Evolutionary conservation across 2,888 invertebrate species (phyloP), one percentile per base, ranked within the genome.

Genomic region (Caenorhabditis wallacei): DNA sequence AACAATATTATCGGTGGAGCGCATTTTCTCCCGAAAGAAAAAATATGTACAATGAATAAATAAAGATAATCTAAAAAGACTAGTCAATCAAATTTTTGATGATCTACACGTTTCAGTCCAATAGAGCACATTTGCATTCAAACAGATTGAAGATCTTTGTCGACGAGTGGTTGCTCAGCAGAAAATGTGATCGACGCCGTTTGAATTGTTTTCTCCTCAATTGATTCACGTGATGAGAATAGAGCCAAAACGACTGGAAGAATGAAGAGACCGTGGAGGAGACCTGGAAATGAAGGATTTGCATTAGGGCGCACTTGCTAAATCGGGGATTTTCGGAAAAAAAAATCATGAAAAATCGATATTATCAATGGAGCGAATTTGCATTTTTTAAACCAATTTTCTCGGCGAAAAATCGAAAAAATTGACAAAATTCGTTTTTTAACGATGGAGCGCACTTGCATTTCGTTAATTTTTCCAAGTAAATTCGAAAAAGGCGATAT

Each of bases 181-280:
- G 79, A 64, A 24, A 43, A 69, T 13, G 30, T 46, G 40, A 70
- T 56, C 22, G 64, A 57, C 1, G 79, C 51, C 1, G 56, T 18
- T 11, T 74, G 51, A 11, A 56, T 43, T 2, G 70, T 64, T 37
- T 78, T 80, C 37, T 72, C 74, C n/a, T 72, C 61, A 4, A 70
- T 40, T 16, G 79, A 11, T 48, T 80, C 63, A 43, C 51, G 37
- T 2, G n/a, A n/a, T n/a, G 84, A 66, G 81, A 84, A 84, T 20
- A 83, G 70, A 5, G 80, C 71, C n/a, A 88, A 71, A 40, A 88
- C 71, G 18, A 88, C 85, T 24, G 88, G 88, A 0, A 88, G 83
- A 18, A 88, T 85, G 80, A 88, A 86, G 22, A 88, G 82, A 64
- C 88, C 88, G 71, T 88, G 88, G 51, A 87, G 78, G 40, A 88